Evolutionary conservation across 2,113 vertebrate species (phyloP), one percentile per base, ranked within the genome.

Genomic region (Centrocercus urophasianus): DNA sequence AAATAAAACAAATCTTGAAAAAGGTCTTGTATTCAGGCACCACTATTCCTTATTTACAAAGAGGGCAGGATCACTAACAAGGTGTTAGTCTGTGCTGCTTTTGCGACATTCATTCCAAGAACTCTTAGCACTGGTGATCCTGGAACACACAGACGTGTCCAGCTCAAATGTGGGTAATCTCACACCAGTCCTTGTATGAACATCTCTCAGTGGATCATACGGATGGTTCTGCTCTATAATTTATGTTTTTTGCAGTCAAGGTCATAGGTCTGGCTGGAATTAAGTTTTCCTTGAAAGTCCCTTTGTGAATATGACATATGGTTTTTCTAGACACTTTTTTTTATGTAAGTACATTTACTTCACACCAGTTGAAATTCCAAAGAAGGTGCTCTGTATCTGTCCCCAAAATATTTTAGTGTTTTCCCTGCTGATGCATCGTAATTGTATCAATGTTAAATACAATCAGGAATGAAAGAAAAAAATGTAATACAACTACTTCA

Each of bases 401-500:
- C 14, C 18, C 16, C 43, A 76, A 84, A 84, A 8, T 61, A 56
- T 64, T 87, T 76, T 34, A 73, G 22, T 56, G 21, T 27, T 87
- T 84, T 83, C 75, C 1, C 0, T 92, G 36, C 32, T 83, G 48
- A 36, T 78, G 34, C 56, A 88, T 78, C 61, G 61, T 47, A 93
- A 80, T 38, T 22, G 19, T 61, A 36, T 59, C 80, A 80, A 36
- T 63, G 40, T 63, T 86, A 90, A 88, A 88, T 88, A 91, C 71
- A 95, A 80, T 73, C 83, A 17, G 24, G 27, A 20, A 83, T 71
- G 66, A 93, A 93, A 83, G 28, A 91, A 95, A 88, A 54, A 93
- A 91, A 81, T 54, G 48, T 69, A 27, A n/a, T 90, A 84, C 63
- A 93, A 73, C 65, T 93, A 80, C 88, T 74, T 95, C 93, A 87